These are phyloP conservation scores for Sitta europaea DNA, from an alignment of 2,113 vertebrate species.

Conservation along the genomic window DNA sequence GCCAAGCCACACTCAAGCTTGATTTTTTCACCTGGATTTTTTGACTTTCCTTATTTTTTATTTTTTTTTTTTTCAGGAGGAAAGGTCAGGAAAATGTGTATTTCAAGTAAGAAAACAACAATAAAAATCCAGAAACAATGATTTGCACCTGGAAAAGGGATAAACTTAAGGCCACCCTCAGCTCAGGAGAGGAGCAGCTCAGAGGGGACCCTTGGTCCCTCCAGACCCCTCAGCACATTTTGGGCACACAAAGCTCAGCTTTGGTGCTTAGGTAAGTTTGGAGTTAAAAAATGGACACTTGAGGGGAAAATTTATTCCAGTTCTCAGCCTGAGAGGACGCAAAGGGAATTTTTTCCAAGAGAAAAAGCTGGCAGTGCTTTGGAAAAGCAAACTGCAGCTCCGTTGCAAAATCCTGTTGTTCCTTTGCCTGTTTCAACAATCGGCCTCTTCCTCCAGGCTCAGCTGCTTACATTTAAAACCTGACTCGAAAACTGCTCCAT, in stretches of 20 bases:
- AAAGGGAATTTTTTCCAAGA: neutral
- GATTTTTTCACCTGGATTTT: neutral
- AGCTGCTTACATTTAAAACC: neutral
- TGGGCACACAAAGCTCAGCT: neutral
- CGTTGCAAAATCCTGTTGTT: neutral
- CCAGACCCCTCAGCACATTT: neutral
- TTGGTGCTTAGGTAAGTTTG: neutral
- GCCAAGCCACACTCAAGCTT: neutral
- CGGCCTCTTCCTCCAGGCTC: neutral
- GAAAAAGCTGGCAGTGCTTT: neutral
- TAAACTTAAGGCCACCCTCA: rapidly evolving
- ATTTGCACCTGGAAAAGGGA: neutral
- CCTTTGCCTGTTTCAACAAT: neutral
- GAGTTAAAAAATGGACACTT: neutral
- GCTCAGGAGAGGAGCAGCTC: neutral
- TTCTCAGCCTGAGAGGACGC: neutral
- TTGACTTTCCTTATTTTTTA: neutral
- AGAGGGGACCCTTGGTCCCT: rapidly evolving
- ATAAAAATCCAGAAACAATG: neutral
- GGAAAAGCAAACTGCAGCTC: slow-evolving; percentile 19
- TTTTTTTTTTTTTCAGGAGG: neutral
- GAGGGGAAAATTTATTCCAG: neutral
- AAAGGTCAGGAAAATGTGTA: neutral
- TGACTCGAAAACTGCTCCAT: neutral
- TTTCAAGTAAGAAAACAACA: neutral